Evolutionary conservation across 92 coral and sea anemone genomes (phyloP).

Genomic region (Zoanthus sociatus): DNA sequence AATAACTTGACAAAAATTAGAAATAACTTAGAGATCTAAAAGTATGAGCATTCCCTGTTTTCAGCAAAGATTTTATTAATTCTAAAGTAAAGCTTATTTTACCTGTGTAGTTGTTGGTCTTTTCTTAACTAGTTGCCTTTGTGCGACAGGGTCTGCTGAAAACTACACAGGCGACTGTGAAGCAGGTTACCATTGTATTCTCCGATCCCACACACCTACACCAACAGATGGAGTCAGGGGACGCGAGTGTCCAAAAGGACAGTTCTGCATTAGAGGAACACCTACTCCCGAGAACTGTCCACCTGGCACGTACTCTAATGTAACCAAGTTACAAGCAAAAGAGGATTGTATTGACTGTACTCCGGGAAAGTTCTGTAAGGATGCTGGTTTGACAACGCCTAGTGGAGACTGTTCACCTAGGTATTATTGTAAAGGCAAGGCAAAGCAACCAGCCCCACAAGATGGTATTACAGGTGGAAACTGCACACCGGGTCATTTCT

Average conservation of each 20-base stretch:
- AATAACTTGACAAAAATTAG: too few relatives aligned
- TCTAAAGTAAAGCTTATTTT: too few relatives aligned
- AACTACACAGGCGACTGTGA: conserved; percentile 81
- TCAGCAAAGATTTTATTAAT: too few relatives aligned
- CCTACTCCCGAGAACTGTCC: conserved; percentile 93
- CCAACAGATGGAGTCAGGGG: conserved; percentile 89
- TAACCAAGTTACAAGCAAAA: conserved; percentile 65
- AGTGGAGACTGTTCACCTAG: conserved; percentile 91
- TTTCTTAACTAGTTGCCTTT: not conserved
- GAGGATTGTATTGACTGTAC: conserved; percentile 84
- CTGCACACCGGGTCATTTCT: conserved; percentile 97
- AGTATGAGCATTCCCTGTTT: too few relatives aligned
- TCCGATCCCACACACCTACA: conserved; percentile 81
- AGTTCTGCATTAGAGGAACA: conserved; percentile 86
- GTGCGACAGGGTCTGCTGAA: conserved; percentile 80
- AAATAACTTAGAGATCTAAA: too few relatives aligned
- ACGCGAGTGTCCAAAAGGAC: conserved; percentile 90
- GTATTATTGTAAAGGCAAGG: conserved; percentile 87
- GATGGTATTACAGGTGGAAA: conserved; percentile 91
- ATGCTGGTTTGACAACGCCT: conserved; percentile 82
- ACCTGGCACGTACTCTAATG: conserved; percentile 89
- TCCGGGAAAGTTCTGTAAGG: conserved; percentile 93
- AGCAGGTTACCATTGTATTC: conserved; percentile 92
- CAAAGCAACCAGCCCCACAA: conserved; percentile 88
- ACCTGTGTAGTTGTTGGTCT: too few relatives aligned